Conservation (phyloP, 2,888 invertebrate genomes). For the Steromphala cineraria region DNA sequence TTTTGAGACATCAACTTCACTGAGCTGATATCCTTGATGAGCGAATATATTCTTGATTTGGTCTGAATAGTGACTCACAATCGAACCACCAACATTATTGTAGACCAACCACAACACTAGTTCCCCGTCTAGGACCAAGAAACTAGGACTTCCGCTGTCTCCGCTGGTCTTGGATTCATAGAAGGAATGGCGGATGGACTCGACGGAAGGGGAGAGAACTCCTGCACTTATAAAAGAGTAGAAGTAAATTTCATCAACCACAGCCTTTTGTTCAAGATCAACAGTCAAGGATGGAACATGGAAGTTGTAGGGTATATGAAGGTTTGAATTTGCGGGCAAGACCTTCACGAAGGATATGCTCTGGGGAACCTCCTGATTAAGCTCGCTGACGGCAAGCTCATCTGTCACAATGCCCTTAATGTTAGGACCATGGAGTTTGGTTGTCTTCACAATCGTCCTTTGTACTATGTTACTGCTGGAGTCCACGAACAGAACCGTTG, state of each 20-base stretch:
- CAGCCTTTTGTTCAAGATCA: conserved; percentile 57
- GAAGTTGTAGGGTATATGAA: conserved; percentile 27
- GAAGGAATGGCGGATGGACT: conserved; percentile 36
- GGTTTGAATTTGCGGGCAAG: conserved; percentile 46
- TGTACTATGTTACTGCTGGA: conserved; percentile 52
- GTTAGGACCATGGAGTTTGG: conserved; percentile 20
- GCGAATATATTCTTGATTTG: conserved; percentile 50
- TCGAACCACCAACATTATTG: conserved; percentile 45
- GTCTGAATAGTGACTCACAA: conserved; percentile 48
- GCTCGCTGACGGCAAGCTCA: conserved; percentile 54
- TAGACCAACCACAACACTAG: conserved; percentile 47
- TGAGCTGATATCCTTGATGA: conserved; percentile 48
- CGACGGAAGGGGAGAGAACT: conserved; percentile 21
- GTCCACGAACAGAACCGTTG: conserved; percentile 52
- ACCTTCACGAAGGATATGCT: conserved; percentile 51
- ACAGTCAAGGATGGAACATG: conserved; percentile 50
- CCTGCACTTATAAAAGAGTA: conserved; percentile 40
- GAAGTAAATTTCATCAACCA: conserved; percentile 50
- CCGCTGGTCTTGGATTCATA: conserved; percentile 57
- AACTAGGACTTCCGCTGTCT: conserved; percentile 49
- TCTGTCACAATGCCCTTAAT: conserved; percentile 36
- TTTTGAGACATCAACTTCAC: conserved; percentile 43
- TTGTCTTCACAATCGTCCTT: conserved; percentile 37
- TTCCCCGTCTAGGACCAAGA: conserved; percentile 50
- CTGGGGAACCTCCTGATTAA: conserved; percentile 52